These are phyloP conservation scores for Dicyrtoma fusca DNA, from an alignment of 2,888 invertebrate genomes.

Conservation along the genomic window DNA sequence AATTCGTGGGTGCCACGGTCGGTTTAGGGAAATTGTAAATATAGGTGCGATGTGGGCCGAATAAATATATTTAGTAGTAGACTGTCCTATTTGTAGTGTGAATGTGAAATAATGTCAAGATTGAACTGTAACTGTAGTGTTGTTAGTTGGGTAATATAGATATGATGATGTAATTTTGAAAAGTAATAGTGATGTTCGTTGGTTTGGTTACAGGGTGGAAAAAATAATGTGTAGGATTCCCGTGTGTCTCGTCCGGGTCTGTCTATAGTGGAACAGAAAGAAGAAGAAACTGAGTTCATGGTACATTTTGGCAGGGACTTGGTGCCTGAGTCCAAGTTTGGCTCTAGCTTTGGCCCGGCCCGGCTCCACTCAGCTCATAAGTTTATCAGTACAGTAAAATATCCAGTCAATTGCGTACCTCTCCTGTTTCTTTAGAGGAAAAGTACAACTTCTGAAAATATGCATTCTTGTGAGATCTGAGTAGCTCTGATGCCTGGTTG, in stretches of 20 bases:
- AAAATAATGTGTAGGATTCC: constrained; percentile 21
- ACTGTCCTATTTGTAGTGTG: no score
- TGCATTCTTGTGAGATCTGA: no score
- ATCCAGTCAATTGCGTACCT: constrained; percentile 24
- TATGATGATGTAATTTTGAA: constrained; percentile 24
- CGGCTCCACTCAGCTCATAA: constrained; percentile 7
- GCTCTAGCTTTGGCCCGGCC: constrained; percentile 8
- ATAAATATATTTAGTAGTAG: no score
- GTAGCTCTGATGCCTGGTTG: constrained; percentile 34
- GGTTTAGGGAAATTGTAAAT: no score
- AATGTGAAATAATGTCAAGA: no score
- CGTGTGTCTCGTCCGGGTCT: constrained; percentile 29
- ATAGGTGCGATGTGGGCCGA: no score
- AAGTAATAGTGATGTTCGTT: background rate
- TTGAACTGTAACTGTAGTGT: background rate
- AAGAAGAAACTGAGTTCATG: constrained; percentile 45
- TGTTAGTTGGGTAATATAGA: background rate
- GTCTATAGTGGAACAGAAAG: constrained; percentile 37
- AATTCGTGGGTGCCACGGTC: no score
- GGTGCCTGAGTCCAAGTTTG: constrained; percentile 5
- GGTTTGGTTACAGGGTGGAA: constrained; percentile 8
- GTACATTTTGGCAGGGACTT: constrained; percentile 38
- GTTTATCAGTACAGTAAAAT: constrained; percentile 19
- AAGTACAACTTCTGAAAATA: constrained; percentile 22
- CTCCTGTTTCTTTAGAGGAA: constrained; percentile 15